Evolutionary conservation across 2,888 invertebrate genomes (phyloP), one percentile per base, ranked within the genome.

Genomic region (Ganaspis brasiliensis): DNA sequence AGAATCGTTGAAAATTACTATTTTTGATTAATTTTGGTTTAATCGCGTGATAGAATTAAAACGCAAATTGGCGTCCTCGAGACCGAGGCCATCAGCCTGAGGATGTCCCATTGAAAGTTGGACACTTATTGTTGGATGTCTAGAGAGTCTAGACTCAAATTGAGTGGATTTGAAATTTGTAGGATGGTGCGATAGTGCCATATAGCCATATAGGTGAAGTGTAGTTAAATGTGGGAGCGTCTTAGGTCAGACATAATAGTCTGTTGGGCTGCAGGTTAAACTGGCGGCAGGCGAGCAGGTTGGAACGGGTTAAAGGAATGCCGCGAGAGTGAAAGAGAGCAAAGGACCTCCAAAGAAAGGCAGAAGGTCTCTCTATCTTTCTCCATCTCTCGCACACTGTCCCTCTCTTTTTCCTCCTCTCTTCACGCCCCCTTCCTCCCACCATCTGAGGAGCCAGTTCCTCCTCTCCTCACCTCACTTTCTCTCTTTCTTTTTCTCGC

Each of bases 141-240:
- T 61, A 24, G 24, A 37, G 37, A 37, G 21, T 63, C 24, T 24
- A 63, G 61, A 61, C 61, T 61, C 59, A 63, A 45, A 24, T 49
- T 24, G 45, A 67, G 24, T 45, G 40, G 40, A 67, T 45, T 67
- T 10, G 26, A 52, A 52, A 67, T 67, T 67, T 67, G 67, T 45
- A 40, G 40, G 45, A 67, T 67, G 21, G 40, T 45, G 4, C 24
- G 14, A 19, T 40, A 67, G 67, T 45, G 67, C 45, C 72, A 71
- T 67, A 78, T 80, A n/a, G n/a, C n/a, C 76, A 40, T 61, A 67
- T 76, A 78, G 79, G 79, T 79, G 82, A 84, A 87, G 79, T 82
- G 82, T 85, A 86, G 87, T 88, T 88, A 86, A 87, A 89, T 86
- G 89, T 88, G 83, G 88, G 85, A 89, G 87, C 88, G 88, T 87